Evolutionary conservation across 2,797 vertebrate genomes (phyloP), one percentile per base, ranked within the genome.

Genomic region (Molossus molossus): DNA sequence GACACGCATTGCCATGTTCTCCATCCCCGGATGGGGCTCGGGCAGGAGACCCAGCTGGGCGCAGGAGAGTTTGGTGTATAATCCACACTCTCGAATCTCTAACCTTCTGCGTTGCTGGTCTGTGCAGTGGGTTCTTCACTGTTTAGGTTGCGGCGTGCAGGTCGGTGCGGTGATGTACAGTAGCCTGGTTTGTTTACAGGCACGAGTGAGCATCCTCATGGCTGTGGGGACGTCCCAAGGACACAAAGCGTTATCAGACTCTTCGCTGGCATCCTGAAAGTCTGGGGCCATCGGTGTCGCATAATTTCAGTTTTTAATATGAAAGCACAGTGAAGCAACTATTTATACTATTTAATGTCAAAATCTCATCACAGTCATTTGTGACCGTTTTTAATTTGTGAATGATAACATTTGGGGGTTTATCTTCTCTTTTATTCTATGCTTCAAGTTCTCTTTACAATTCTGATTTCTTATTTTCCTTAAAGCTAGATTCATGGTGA

Each of bases 391-490:
- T 89, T 73, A 37, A 92, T 62, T 94, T 80, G 33, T 72, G 53
- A 57, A 50, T 70, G 27, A 37, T 62, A 48, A 48, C 3, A 25
- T 37, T 37, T 45, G 48, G 21, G 14, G 13, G 0, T 60, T 70
- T 73, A 10, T 27, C 18, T 37, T 83, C 77, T 87, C 83, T 93
- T 69, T 73, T 15, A 48, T 65, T 65, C 50, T 53, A 48, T 45
- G 37, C 10, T 69, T 96, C 73, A 33, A 87, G 27, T 64, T 82
- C 8, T 88, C 55, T 70, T 53, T 17, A 13, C 13, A 70, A 48
- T 37, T 88, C 29, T 94, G 48, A 87, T 82, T 77, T 55, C 77
- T 80, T 91, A 76, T 91, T 75, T 96, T 81, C 87, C 21, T 60
- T 83, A 62, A 80, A 70, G n/a, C 53, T 50, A 48, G 5, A 53